Evolutionary conservation across 2,797 vertebrate genomes (phyloP).

Genomic region (Anisognathus igniventris): DNA sequence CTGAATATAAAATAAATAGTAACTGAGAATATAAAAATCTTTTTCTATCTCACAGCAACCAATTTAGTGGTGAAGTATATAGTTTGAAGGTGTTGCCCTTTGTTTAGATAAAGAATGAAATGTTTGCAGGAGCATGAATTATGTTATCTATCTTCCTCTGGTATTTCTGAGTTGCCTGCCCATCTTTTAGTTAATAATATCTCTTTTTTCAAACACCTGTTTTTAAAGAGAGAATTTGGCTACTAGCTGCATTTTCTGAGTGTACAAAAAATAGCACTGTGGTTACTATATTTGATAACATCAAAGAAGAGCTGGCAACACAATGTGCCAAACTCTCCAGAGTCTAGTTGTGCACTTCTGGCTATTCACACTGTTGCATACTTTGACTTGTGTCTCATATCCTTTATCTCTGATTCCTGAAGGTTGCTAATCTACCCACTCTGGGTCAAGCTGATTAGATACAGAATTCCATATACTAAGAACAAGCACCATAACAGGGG

Average conservation of each 20-base stretch:
- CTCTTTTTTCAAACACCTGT: not conserved
- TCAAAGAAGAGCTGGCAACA: not conserved
- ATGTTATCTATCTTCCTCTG: not conserved
- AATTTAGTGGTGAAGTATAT: not conserved
- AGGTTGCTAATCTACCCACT: not conserved
- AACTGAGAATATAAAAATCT: not conserved
- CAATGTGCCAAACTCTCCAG: rapidly evolving
- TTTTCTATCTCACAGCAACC: not conserved
- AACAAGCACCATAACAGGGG: not conserved
- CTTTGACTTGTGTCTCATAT: not conserved
- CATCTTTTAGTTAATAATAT: not conserved
- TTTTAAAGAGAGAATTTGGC: not conserved
- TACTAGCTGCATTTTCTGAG: not conserved
- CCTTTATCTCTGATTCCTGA: not conserved
- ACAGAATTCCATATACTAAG: not conserved
- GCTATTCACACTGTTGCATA: not conserved
- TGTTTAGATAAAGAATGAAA: not conserved
- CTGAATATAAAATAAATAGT: not conserved
- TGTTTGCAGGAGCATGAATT: not conserved
- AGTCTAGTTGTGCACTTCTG: not conserved
- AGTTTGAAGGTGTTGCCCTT: not conserved
- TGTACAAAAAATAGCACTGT: not conserved
- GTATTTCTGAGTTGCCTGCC: not conserved
- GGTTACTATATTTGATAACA: not conserved
- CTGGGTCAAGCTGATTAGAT: not conserved